Conservation (phyloP, 2,888 invertebrate genomes). For the Heliconius hortense region DNA sequence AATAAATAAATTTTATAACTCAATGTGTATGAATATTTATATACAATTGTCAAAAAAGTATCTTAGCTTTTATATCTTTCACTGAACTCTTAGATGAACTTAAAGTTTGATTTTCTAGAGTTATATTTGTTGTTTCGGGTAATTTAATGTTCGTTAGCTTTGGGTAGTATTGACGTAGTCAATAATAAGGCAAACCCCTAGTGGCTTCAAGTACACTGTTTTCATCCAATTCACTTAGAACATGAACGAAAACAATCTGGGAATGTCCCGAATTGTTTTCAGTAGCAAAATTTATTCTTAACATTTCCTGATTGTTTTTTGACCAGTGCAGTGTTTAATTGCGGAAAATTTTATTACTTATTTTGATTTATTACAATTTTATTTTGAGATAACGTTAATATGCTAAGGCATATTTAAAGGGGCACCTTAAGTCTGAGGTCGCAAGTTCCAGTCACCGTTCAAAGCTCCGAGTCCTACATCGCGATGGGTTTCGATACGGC, state of each 20-base stretch:
- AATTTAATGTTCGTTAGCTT: not conserved
- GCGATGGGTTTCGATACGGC: too few relatives aligned
- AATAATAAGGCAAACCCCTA: slow-evolving; percentile 12
- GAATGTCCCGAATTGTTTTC: slow-evolving; percentile 7
- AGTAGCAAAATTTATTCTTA: not conserved
- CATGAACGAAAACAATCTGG: slow-evolving; percentile 10
- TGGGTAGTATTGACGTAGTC: slow-evolving; percentile 8
- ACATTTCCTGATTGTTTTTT: not conserved
- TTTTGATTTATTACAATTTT: not conserved
- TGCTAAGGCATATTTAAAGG: too few relatives aligned
- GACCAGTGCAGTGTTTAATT: not conserved
- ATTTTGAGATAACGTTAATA: not conserved
- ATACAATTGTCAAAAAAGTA: not conserved
- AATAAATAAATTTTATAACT: not conserved
- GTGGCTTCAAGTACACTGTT: slow-evolving; percentile 10
- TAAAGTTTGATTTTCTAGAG: too few relatives aligned
- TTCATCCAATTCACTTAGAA: slow-evolving; percentile 23
- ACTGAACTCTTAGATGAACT: not conserved
- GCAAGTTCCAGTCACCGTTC: too few relatives aligned
- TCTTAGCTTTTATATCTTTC: not conserved
- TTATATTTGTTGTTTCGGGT: not conserved
- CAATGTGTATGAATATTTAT: not conserved
- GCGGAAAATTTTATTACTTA: not conserved
- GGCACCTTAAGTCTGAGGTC: too few relatives aligned
- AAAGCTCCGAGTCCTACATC: too few relatives aligned